Evolutionary conservation across 2,888 invertebrate genomes (phyloP), one percentile per base, ranked within the genome.

Genomic region (Phalera bucephala): DNA sequence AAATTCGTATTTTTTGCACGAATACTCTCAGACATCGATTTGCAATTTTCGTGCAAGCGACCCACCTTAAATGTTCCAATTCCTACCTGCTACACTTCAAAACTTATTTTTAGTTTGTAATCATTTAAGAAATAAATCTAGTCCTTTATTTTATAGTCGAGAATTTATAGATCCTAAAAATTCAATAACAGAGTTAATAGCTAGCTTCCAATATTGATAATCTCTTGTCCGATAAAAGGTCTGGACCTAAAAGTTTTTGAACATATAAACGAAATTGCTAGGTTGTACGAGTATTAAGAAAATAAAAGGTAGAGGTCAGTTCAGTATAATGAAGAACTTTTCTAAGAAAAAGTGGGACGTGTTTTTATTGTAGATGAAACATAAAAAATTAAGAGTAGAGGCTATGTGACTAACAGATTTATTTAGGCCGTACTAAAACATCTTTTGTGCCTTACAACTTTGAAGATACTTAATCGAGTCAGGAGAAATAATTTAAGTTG

Each of bases 1-100:
- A 62, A 61, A 71, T 73, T 68, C 60, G 55, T 64, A 64, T 78
- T 83, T 83, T 80, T 83, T 80, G 72, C 70, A 57, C 66, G 63
- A 50, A 57, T 48, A 39, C 51, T 40, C 47, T n/a, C 65, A 61
- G 60, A 71, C 74, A 69, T 70, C 72, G 72, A 73, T 79, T 81
- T 72, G 75, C 78, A 79, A 78, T 81, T 72, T 77, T 69, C 64
- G 64, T 67, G 47, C 60, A 57, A 66, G 52, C 64, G 52, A 50
- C 49, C 42, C 37, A 55, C 33, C 39, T 52, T 43, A 52, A 43
- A 35, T 57, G 23, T 36, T 1, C 11, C 13, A 7, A 3, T 1
- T 1, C 13, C 2, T 8, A 9, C 14, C n/a, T 22, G 17, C n/a
- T n/a, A n/a, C n/a, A n/a, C n/a, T n/a, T n/a, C n/a, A n/a, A n/a